Percentiles rank a stretch among this genome's conserved stretches.
phyloP scores from a whole-genome alignment of 2,113 vertebrate species.

The Leuciscus idus region DNA sequence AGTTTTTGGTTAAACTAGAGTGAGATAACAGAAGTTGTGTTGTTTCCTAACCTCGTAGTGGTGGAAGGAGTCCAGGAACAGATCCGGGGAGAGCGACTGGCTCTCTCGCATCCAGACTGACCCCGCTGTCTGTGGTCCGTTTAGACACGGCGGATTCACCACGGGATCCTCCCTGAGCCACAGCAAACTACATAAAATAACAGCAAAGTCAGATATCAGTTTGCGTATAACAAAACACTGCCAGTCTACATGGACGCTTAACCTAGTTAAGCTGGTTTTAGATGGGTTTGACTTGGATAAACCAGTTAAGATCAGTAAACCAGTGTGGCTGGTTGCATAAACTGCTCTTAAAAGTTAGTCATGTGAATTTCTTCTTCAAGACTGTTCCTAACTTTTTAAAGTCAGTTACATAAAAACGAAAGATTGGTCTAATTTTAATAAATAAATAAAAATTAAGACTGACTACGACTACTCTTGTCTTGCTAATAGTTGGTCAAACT shows the following conservation, averaged over 20 bases:
- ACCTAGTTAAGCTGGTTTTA: not conserved
- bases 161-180: conserved; percentile 59
- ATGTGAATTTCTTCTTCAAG: too few relatives aligned
- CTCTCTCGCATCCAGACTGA: conserved; percentile 69
- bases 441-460: too few relatives aligned
- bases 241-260: not conserved
- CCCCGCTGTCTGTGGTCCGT: conserved; percentile 75
- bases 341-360: too few relatives aligned
- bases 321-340: too few relatives aligned
- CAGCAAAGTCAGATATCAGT: conserved; percentile 6
- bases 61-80: conserved; percentile 59
- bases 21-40: not conserved
- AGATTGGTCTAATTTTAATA: too few relatives aligned
- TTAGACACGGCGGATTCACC: conserved; percentile 77
- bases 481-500: too few relatives aligned
- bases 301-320: not conserved
- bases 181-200: not conserved
- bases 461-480: too few relatives aligned
- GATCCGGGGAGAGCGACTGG: conserved; percentile 56
- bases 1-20: not conserved
- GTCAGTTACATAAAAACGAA: too few relatives aligned
- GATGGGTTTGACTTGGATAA: not conserved
- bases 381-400: too few relatives aligned
- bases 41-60: conserved; percentile 56
- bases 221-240: not conserved